phyloP scores from a whole-genome alignment of 1,140 invertebrate species.

The Trachymyrmex cornetzi region DNA sequence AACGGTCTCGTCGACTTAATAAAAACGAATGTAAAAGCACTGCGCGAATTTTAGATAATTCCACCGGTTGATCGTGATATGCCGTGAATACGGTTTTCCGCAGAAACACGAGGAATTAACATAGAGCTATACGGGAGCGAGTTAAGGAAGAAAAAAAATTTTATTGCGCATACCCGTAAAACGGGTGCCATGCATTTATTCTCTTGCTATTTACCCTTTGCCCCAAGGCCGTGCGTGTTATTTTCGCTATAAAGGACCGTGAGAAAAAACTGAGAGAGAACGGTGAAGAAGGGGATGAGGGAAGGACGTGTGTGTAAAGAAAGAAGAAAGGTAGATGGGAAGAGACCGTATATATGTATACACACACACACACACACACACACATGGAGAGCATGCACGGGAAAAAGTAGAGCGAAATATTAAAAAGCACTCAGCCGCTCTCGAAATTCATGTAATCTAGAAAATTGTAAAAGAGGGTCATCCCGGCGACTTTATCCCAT shows the following conservation, averaged over 20 bases:
- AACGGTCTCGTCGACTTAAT: slow-evolving; percentile 11
- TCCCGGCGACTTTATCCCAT: slow-evolving; percentile 23
- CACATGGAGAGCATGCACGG: not conserved
- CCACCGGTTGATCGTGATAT: slow-evolving; percentile 30
- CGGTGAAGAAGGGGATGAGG: not conserved
- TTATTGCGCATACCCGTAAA: slow-evolving; percentile 45
- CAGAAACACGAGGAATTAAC: slow-evolving; percentile 31
- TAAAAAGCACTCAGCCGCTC: slow-evolving; percentile 61
- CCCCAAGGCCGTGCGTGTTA: slow-evolving; percentile 56
- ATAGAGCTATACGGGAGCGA: not conserved
- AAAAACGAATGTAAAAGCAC: slow-evolving; percentile 14
- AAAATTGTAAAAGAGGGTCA: slow-evolving; percentile 28
- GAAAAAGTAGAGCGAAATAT: slow-evolving; percentile 45
- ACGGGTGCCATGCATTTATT: slow-evolving; percentile 60
- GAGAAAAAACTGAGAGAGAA: not conserved
- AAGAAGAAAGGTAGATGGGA: too few relatives aligned
- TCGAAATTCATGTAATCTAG: slow-evolving; percentile 59
- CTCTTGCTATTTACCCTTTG: slow-evolving; percentile 69
- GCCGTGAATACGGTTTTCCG: not conserved
- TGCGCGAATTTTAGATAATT: slow-evolving; percentile 6
- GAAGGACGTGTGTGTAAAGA: slow-evolving; percentile 2
- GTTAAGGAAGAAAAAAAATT: slow-evolving; percentile 50
- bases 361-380: not conserved
- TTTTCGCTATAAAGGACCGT: slow-evolving; percentile 63
- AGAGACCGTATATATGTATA: not conserved